Evolutionary conservation across 2,113 vertebrate genomes (phyloP), one percentile per base, ranked within the genome.

Genomic region (Scortum barcoo): DNA sequence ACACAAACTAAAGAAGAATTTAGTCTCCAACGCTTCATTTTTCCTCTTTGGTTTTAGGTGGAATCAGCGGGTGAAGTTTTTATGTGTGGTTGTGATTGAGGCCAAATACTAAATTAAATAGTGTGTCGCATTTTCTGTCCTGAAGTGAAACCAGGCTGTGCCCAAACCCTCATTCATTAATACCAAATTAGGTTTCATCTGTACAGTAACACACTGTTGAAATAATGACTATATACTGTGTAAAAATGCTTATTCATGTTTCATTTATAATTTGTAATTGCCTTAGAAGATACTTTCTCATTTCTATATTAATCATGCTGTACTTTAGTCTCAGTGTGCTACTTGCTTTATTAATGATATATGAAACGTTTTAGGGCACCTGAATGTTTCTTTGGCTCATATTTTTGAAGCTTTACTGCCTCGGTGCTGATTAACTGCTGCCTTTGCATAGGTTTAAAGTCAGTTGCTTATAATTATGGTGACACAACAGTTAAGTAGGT

Each of bases 351-450:
- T 85, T 58, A 83, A 80, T 78, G 44, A 75, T 76, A 50, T 57
- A 78, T 69, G 24, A 53, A 63, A 74, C 40, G 57, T 74, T 78
- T 80, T 16, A 42, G 54, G 83, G 79, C 79, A 80, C 58, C 58
- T 81, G 24, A 56, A 48, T 78, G 38, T 63, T 48, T 67, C 33
- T 61, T 76, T 44, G 13, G 46, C 54, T 79, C 62, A 48, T 77
- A 61, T 51, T 61, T 51, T 17, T 61, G 8, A 28, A 69, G 44
- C 28, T 66, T 17, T 19, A 33, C 40, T 28, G 12, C 30, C 71
- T 86, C 77, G 2, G 62, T 68, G 26, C 46, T 80, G 81, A 76
- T 76, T 79, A 82, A 79, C 16, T 80, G 81, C 75, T 77, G 63
- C 71, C 58, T 79, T 48, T 69, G 80, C 76, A 70, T 42, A 16